Percentiles rank a stretch among this genome's conserved stretches.
Evolutionary conservation across 2,888 invertebrate species (phyloP).

Genomic region (Portevinia maculata): DNA sequence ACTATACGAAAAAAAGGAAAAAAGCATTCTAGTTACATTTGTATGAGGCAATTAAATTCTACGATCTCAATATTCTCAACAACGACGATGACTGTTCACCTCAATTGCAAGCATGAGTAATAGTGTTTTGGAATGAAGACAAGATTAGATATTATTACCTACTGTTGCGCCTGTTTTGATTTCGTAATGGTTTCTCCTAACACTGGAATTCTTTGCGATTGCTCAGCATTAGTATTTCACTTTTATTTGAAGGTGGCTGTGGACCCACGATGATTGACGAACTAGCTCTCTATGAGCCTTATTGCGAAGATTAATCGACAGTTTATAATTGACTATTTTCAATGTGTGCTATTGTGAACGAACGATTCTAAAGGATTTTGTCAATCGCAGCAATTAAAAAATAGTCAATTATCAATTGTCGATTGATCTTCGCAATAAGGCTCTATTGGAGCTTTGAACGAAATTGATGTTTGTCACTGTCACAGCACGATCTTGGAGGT

Average conservation of each 20-base stretch:
- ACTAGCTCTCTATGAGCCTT: conserved; percentile 21
- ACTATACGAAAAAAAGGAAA: conserved; percentile 10
- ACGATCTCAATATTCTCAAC: conserved; percentile 8
- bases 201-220: conserved; percentile 3
- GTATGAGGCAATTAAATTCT: background rate
- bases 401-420: too few relatives aligned
- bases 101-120: conserved; percentile 29
- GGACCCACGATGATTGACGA: background rate
- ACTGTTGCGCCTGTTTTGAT: conserved; percentile 36
- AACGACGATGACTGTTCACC: background rate
- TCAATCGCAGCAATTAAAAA: too few relatives aligned
- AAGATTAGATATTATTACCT: conserved; percentile 23
- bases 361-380: too few relatives aligned
- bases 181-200: conserved; percentile 37
- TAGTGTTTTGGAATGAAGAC: conserved; percentile 14
- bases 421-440: too few relatives aligned
- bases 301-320: too few relatives aligned
- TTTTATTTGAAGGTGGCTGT: conserved; percentile 13
- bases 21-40: background rate
- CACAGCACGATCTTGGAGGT: too few relatives aligned
- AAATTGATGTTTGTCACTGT: too few relatives aligned
- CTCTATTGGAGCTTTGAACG: too few relatives aligned
- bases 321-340: background rate
- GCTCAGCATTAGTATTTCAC: conserved; percentile 1
- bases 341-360: too few relatives aligned